These are phyloP conservation scores for Hemibagrus wyckioides DNA, from an alignment of 2,113 vertebrate genomes.

Conservation along the genomic window DNA sequence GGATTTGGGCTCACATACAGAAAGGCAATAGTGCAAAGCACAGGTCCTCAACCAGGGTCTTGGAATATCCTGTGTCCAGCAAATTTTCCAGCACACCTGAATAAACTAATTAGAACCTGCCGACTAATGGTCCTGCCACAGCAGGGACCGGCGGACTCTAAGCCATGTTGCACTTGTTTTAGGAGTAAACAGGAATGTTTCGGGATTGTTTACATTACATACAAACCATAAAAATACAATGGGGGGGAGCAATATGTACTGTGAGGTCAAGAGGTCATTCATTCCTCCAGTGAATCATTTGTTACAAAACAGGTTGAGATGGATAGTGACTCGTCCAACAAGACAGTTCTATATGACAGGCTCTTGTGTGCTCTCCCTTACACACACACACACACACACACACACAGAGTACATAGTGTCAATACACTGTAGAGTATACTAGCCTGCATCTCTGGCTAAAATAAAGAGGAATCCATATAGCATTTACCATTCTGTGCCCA, in stretches of 20 bases:
- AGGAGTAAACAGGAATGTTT: background rate
- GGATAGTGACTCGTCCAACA: background rate
- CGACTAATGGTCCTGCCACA: background rate
- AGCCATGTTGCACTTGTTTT: background rate
- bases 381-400: background rate
- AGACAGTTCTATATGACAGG: background rate
- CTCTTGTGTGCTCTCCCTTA: background rate
- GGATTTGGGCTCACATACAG: background rate
- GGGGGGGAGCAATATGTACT: background rate
- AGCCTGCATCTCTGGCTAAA: background rate
- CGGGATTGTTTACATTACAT: background rate
- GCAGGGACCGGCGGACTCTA: background rate
- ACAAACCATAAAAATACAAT: background rate
- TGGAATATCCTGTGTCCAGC: background rate
- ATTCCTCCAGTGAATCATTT: background rate
- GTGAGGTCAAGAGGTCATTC: slow-evolving; percentile 13
- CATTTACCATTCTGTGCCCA: background rate
- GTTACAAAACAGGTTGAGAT: background rate
- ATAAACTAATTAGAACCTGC: background rate
- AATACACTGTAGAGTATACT: background rate
- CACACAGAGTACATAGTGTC: background rate
- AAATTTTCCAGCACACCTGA: background rate
- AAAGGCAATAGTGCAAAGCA: background rate
- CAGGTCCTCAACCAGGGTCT: background rate
- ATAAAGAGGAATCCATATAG: background rate